Evolutionary conservation across 2,888 invertebrate species (phyloP).

Genomic region (Mythimna pallens): DNA sequence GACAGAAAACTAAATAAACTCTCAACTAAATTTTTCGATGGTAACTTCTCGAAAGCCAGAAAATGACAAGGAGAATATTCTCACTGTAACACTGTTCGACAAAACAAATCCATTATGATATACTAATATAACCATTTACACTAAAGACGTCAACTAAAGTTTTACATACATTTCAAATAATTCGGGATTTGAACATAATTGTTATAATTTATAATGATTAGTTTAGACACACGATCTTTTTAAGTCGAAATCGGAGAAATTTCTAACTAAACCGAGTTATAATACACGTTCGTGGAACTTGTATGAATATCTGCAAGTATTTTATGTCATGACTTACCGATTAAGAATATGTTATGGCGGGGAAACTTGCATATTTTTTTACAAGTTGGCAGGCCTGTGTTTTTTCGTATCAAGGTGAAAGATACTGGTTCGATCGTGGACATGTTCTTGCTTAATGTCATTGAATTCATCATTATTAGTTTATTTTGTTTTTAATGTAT

Average conservation of each 20-base stretch:
- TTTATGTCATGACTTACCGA: not conserved
- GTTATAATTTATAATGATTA: slow-evolving; percentile 78
- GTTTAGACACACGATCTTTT: slow-evolving; percentile 65
- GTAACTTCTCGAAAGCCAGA: not conserved
- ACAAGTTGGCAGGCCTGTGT: slow-evolving; percentile 9
- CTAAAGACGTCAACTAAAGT: slow-evolving; percentile 59
- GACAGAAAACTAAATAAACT: not conserved
- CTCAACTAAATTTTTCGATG: not conserved
- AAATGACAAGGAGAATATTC: slow-evolving; percentile 12
- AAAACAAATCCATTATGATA: slow-evolving; percentile 48
- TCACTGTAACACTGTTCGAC: slow-evolving; percentile 35
- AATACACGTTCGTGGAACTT: not conserved
- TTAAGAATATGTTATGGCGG: not conserved
- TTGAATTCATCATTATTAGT: too few relatives aligned
- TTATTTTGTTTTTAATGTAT: too few relatives aligned
- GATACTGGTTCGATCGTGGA: too few relatives aligned
- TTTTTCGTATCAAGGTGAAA: not conserved
- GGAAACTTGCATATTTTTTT: slow-evolving; percentile 2
- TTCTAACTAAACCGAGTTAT: slow-evolving; percentile 12
- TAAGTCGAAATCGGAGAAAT: slow-evolving; percentile 49
- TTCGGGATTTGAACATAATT: slow-evolving; percentile 78
- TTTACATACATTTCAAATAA: slow-evolving; percentile 73
- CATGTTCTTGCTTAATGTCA: too few relatives aligned
- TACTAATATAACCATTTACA: slow-evolving; percentile 64
- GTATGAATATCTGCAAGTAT: not conserved